Conservation (phyloP, 2,888 invertebrate species). For the Electrophaes corylata region DNA sequence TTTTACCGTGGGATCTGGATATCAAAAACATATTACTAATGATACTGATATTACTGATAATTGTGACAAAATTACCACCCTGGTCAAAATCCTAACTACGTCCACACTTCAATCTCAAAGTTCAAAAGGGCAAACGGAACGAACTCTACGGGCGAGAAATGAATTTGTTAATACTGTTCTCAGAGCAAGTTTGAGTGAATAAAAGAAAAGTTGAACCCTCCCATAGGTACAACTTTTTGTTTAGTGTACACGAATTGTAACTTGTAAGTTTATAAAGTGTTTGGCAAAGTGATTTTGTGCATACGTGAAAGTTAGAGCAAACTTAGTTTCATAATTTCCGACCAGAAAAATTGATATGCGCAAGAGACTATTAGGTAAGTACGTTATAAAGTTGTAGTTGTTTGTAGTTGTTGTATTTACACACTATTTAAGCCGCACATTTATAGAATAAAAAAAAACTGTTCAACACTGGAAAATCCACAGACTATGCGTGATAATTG, state of each 20-base stretch:
- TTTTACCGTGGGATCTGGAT: too few species aligned
- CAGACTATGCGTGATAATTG: too few species aligned
- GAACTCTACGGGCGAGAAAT: conserved; percentile 40
- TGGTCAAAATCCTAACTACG: conserved; percentile 9
- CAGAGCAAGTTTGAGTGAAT: conserved; percentile 34
- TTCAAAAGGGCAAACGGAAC: conserved; percentile 40
- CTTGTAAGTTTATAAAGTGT: conserved; percentile 35
- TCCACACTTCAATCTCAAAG: conserved; percentile 33
- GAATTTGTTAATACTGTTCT: conserved; percentile 40
- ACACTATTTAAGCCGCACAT: too few species aligned
- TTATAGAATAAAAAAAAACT: too few species aligned
- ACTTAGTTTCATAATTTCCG: conserved; percentile 32
- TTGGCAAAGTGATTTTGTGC: conserved; percentile 42
- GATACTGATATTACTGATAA: too few species aligned
- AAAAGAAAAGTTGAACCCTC: conserved; percentile 36
- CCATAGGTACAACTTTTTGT: conserved; percentile 28
- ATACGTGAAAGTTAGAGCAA: conserved; percentile 40
- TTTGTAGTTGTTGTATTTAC: too few species aligned
- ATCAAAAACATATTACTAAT: too few species aligned
- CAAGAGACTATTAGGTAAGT: not conserved
- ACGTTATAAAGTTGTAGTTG: too few species aligned
- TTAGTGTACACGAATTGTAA: conserved; percentile 21
- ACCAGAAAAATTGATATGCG: not conserved
- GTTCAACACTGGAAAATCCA: too few species aligned
- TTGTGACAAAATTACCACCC: not conserved